These are phyloP conservation scores for Synanceia verrucosa DNA, from an alignment of 2,797 vertebrate genomes.

Conservation along the genomic window DNA sequence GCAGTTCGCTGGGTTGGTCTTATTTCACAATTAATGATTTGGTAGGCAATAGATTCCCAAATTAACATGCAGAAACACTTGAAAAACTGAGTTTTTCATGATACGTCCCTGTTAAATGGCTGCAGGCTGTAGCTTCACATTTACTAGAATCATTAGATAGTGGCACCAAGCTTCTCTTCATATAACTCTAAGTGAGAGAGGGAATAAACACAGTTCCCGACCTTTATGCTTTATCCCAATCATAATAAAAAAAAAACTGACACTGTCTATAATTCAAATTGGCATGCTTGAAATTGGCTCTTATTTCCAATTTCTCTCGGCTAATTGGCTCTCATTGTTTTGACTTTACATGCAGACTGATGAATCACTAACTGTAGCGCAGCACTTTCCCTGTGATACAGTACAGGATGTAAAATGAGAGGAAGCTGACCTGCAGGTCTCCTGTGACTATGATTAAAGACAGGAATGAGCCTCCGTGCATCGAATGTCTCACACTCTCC, in stretches of 20 bases:
- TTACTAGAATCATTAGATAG: neutral
- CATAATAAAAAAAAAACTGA: neutral
- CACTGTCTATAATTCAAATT: neutral
- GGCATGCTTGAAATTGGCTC: slow-evolving; percentile 19
- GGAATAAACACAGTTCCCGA: neutral
- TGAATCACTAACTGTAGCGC: slow-evolving; percentile 11
- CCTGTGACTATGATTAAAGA: slow-evolving; percentile 46
- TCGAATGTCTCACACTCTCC: slow-evolving; percentile 20
- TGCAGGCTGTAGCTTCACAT: neutral
- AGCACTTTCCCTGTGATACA: neutral
- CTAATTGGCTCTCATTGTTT: neutral
- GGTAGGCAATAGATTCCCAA: too few species aligned
- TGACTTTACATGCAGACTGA: slow-evolving; percentile 29
- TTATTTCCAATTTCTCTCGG: neutral
- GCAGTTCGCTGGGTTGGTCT: too few species aligned
- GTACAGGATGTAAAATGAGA: slow-evolving; percentile 36
- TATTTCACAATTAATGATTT: too few species aligned
- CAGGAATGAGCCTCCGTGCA: slow-evolving; percentile 17
- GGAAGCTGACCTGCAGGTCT: slow-evolving; percentile 39
- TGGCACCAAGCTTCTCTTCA: neutral
- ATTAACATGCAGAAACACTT: too few species aligned
- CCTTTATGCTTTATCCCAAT: neutral
- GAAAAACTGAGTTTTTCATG: too few species aligned
- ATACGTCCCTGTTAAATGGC: too few species aligned
- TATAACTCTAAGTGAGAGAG: neutral